phyloP scores from a whole-genome alignment of 2,113 vertebrate species.

The Eulemur macaco region DNA sequence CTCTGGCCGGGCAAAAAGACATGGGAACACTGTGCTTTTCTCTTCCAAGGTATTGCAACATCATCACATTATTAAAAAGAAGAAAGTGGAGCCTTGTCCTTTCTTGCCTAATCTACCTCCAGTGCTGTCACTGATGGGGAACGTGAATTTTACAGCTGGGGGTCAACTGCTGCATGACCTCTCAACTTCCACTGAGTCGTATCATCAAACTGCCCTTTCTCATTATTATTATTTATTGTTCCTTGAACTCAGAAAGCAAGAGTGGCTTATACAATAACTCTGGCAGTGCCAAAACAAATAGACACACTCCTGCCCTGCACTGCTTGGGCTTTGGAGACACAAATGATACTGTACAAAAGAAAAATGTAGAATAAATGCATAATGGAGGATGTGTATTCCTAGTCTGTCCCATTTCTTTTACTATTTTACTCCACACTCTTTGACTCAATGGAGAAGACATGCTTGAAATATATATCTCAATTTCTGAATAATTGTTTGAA shows the following conservation, averaged over 20 bases:
- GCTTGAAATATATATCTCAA: background rate
- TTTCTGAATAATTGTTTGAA: background rate
- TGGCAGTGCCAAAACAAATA: conserved; percentile 60
- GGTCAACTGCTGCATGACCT: conserved; percentile 51
- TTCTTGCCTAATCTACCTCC: conserved; percentile 69
- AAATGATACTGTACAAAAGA: background rate
- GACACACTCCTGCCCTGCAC: background rate
- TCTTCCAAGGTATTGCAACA: conserved; percentile 62
- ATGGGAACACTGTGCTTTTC: conserved; percentile 60
- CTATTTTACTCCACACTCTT: background rate
- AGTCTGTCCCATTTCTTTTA: conserved; percentile 14
- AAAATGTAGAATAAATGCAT: conserved; percentile 15
- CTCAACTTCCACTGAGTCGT: conserved; percentile 45
- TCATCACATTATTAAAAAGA: conserved; percentile 72
- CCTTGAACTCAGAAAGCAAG: conserved; percentile 58
- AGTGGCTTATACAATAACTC: conserved; percentile 57
- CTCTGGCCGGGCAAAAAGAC: conserved; percentile 49
- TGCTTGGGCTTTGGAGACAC: background rate
- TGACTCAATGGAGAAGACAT: background rate
- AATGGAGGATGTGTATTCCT: background rate
- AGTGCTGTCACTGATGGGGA: conserved; percentile 76
- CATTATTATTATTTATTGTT: conserved; percentile 72
- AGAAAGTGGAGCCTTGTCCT: background rate
- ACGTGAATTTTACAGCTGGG: conserved; percentile 63
- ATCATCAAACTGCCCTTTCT: conserved; percentile 53